Evolutionary conservation across 2,113 vertebrate species (phyloP).

Genomic region (Dicaeum eximium): DNA sequence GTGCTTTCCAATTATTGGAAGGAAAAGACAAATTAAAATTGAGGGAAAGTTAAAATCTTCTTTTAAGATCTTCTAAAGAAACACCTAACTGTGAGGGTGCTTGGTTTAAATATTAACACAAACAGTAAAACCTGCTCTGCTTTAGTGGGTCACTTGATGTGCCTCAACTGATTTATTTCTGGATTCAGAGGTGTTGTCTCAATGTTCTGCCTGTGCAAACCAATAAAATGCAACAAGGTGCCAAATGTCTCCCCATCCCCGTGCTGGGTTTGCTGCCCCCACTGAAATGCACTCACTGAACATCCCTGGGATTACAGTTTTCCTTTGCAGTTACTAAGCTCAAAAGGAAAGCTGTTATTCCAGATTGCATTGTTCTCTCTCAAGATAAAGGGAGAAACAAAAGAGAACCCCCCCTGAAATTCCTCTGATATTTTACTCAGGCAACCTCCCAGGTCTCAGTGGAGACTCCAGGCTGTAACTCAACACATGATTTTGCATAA

Average conservation of each 20-base stretch:
- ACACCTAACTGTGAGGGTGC: neutral
- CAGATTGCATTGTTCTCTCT: neutral
- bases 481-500: slow-evolving; percentile 36
- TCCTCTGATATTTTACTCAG: neutral
- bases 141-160: neutral
- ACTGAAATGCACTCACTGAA: neutral
- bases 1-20: neutral
- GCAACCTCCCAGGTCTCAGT: neutral
- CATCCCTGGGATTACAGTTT: neutral
- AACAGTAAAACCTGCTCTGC: neutral
- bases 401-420: neutral
- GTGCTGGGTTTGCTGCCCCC: neutral
- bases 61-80: neutral
- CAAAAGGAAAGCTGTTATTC: neutral
- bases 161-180: neutral
- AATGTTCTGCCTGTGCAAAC: neutral
- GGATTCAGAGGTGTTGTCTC: neutral
- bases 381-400: neutral
- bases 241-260: neutral
- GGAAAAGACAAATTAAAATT: neutral
- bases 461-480: neutral
- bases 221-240: neutral
- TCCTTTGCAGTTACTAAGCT: neutral
- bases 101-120: neutral
- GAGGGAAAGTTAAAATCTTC: neutral